Percentiles rank a stretch among this genome's conserved stretches.
Conservation (phyloP, 2,113 vertebrate species). For the Nicator chloris region DNA sequence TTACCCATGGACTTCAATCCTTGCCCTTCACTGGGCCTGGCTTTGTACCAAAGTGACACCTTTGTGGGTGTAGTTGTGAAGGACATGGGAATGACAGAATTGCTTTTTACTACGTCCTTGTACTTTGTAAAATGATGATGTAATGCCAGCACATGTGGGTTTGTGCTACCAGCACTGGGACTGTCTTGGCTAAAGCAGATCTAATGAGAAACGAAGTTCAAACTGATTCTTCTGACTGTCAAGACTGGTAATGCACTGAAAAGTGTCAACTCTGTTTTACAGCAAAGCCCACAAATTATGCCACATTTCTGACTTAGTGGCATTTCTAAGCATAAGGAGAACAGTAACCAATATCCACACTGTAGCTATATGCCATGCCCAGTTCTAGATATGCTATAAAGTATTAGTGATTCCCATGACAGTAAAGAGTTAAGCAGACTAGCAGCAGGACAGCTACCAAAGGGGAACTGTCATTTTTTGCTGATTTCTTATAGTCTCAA, state of each 20-base stretch:
- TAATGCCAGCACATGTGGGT: background rate
- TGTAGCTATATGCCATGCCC: background rate
- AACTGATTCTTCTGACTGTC: background rate
- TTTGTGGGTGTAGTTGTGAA: background rate
- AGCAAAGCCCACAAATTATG: background rate
- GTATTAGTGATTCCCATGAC: background rate
- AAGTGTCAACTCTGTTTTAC: background rate
- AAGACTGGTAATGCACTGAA: background rate
- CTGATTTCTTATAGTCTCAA: background rate
- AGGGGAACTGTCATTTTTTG: background rate
- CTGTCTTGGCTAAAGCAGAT: background rate
- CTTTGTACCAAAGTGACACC: background rate
- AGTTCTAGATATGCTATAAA: background rate
- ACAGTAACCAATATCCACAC: background rate
- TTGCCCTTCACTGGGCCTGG: background rate
- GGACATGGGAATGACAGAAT: background rate
- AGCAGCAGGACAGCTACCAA: background rate
- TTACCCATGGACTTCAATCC: slow-evolving; percentile 18
- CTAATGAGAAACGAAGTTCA: background rate
- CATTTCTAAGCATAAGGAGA: background rate
- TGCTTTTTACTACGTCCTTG: background rate
- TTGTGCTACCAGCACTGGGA: background rate
- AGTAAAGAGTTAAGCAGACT: background rate
- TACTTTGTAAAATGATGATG: background rate
- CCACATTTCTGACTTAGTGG: background rate